Percentiles rank a stretch among this genome's conserved stretches.
Conservation (phyloP, 1,140 invertebrate genomes). For the Pararge aegeria region DNA sequence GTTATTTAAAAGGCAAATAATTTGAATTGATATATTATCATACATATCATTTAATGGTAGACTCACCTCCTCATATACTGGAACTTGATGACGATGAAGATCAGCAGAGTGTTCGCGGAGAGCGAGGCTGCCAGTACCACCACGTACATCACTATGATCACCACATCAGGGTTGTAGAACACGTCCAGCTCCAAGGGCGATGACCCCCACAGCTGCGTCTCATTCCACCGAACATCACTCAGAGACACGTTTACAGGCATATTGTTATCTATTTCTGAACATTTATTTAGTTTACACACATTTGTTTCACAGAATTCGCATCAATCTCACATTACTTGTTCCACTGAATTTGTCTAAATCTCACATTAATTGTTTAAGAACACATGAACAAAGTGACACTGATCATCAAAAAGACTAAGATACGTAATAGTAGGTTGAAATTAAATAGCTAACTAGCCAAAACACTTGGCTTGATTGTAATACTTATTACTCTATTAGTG, state of each 20-base stretch:
- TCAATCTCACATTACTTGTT: no score
- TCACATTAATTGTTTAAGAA: no score
- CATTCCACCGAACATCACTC: neutral
- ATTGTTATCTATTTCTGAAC: neutral
- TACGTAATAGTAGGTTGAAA: no score
- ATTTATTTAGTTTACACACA: neutral
- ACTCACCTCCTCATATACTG: constrained; percentile 85
- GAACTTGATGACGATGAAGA: constrained; percentile 84
- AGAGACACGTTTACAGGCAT: neutral
- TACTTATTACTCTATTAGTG: no score
- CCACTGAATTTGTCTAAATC: no score
- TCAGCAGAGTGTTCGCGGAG: constrained; percentile 83
- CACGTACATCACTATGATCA: constrained; percentile 82
- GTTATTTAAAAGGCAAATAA: no score
- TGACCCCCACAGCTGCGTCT: neutral
- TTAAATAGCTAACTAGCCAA: no score
- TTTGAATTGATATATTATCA: no score
- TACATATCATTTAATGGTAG: no score
- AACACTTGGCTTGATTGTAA: no score
- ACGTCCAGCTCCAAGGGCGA: constrained; percentile 17
- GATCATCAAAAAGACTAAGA: no score
- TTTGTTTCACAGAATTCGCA: neutral
- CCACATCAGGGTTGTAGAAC: constrained; percentile 66
- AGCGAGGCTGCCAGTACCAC: constrained; percentile 81
- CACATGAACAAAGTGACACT: no score